Evolutionary conservation across 2,888 invertebrate species (phyloP), one percentile per base, ranked within the genome.

Genomic region (Steromphala cineraria): DNA sequence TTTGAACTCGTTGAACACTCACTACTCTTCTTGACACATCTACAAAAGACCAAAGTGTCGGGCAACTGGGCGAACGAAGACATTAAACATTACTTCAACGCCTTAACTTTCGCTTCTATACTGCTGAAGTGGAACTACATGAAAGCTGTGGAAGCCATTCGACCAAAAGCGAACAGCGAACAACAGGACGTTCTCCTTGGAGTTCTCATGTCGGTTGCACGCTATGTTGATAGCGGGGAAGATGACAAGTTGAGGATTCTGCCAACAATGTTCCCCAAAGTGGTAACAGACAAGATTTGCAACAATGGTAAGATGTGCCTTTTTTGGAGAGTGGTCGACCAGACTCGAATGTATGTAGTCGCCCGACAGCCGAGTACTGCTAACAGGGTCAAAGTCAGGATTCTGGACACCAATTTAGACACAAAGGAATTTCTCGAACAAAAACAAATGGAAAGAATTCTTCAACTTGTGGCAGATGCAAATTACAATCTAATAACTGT

Each of bases 231-330:
- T 19, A 24, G 40, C 1, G 71, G 71, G 8, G 71, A 31, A 13
- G 71, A 71, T 24, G 71, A 71, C 31, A 71, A 71, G 19, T n/a
- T 71, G 10, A 36, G 36, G n/a, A 71, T 36, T 40, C 17, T 71
- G 5, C 19, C 36, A 36, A 17, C 71, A 24, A 36, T 71, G 71
- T 71, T 71, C 40, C 71, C 71, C 3, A 13, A 71, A 13, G 28
- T 71, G 17, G 13, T 36, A 4, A 71, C 71, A n/a, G 71, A 71
- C n/a, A 71, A 71, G 40, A 71, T 71, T n/a, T 71, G 71, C n/a
- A 71, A 71, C 71, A 71, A 36, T 40, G 71, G 71, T 7, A 71
- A 31, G 31, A 71, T 71, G 71, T 71, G 71, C 10, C 24, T 71
- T 21, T 71, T 71, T 19, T 71, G 71, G 71, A 31, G 71, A 19